phyloP scores from a whole-genome alignment of 1,140 invertebrate genomes.

The Euwallacea fornicatus region DNA sequence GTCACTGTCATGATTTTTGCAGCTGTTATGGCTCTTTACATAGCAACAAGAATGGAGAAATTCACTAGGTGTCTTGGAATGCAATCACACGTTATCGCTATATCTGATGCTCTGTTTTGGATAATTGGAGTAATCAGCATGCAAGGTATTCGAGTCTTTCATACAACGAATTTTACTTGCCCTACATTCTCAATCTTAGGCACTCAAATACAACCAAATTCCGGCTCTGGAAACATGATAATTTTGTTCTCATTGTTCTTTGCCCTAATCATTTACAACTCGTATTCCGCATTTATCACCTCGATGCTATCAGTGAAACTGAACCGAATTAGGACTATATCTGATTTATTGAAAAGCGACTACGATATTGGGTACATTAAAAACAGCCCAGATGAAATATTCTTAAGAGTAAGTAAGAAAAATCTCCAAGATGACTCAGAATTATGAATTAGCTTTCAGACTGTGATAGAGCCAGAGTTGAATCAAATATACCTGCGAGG shows the following conservation, averaged over 20 bases:
- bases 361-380: constrained; percentile 63
- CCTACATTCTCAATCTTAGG: constrained; percentile 52
- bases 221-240: constrained; percentile 60
- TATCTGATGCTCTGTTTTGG: constrained; percentile 25
- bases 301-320: constrained; percentile 65
- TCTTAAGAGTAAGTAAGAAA: constrained; percentile 53
- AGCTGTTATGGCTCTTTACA: constrained; percentile 46
- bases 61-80: not conserved
- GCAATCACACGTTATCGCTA: not conserved
- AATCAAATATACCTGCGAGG: constrained; percentile 44
- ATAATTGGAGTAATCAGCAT: constrained; percentile 58
- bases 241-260: constrained; percentile 62
- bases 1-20: constrained; percentile 57
- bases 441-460: not conserved
- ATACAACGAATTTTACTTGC: not conserved
- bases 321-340: constrained; percentile 59
- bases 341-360: constrained; percentile 60
- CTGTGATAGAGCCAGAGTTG: constrained; percentile 38
- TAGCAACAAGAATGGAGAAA: not conserved
- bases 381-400: constrained; percentile 58
- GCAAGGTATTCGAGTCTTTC: constrained; percentile 51
- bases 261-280: constrained; percentile 58
- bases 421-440: not conserved
- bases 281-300: constrained; percentile 60
- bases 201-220: constrained; percentile 60